A percentile compares a stretch with the other conserved stretches of the same genome.
Conservation (phyloP, 2,888 invertebrate species). For the Drosophila mimica region DNA sequence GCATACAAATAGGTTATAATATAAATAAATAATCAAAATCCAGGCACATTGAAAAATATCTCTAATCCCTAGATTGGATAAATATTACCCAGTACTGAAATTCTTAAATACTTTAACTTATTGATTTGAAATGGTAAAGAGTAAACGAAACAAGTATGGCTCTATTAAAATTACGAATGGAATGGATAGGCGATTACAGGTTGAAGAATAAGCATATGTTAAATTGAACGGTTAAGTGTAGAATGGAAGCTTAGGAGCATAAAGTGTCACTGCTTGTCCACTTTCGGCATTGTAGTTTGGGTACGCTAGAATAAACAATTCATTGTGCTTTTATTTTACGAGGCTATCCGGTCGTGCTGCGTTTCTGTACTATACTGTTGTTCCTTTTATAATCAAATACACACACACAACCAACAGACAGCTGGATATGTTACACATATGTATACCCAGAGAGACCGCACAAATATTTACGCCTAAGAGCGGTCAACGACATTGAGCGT, state of each 20-base stretch:
- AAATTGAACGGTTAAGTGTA: not conserved
- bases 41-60: not conserved
- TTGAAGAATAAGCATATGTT: not conserved
- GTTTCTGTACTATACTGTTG: constrained; percentile 20
- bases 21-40: not conserved
- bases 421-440: constrained; percentile 2
- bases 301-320: constrained; percentile 51
- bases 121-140: not conserved
- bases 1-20: not conserved
- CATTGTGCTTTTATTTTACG: constrained; percentile 58
- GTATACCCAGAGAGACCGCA: constrained; percentile 18
- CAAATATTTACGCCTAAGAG: constrained; percentile 77
- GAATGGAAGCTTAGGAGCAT: not conserved
- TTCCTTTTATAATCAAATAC: constrained; percentile 52
- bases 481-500: constrained; percentile 44
- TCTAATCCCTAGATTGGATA: not conserved
- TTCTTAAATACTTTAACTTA: not conserved
- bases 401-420: constrained; percentile 10
- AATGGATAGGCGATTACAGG: constrained; percentile 11
- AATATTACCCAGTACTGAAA: not conserved
- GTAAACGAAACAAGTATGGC: not conserved
- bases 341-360: constrained; percentile 33
- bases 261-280: constrained; percentile 14
- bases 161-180: not conserved
- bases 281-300: constrained; percentile 41